Conservation (phyloP, 2,797 vertebrate genomes). For the Eremophila alpestris region DNA sequence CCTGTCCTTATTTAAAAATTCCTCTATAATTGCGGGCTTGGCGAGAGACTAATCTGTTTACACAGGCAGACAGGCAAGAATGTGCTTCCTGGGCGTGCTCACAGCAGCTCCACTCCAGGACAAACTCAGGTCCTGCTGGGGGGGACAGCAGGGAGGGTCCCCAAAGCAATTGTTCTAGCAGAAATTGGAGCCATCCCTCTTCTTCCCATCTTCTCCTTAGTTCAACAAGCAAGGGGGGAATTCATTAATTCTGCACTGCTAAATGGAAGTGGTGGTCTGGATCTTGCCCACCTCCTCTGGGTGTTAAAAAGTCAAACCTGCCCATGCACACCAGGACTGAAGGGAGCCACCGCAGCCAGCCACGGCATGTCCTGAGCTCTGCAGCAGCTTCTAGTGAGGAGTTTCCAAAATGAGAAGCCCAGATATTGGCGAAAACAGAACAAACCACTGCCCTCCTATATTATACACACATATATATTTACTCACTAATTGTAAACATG, state of each 20-base stretch:
- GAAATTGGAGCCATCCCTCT: background rate
- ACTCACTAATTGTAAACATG: fast-evolving
- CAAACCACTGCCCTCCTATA: background rate
- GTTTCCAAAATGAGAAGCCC: background rate
- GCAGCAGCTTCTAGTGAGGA: background rate
- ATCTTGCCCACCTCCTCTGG: background rate
- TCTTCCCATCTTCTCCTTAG: background rate
- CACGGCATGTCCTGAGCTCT: fast-evolving
- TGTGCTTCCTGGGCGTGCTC: background rate
- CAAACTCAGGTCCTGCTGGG: background rate
- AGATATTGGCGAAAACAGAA: background rate
- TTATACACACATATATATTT: too few relatives aligned
- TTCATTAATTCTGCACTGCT: background rate
- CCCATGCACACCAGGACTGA: fast-evolving
- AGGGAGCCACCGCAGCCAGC: background rate
- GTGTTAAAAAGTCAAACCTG: background rate
- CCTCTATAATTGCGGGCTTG: constrained; percentile 47
- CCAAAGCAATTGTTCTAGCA: background rate
- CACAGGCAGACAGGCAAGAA: background rate
- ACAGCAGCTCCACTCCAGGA: background rate
- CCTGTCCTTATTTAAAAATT: constrained; percentile 25
- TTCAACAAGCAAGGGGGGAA: background rate
- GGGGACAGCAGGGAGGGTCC: background rate
- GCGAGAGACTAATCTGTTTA: background rate
- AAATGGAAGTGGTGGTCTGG: background rate